These are phyloP conservation scores for Hymenochirus boettgeri DNA, from an alignment of 2,113 vertebrate genomes.

Conservation along the genomic window DNA sequence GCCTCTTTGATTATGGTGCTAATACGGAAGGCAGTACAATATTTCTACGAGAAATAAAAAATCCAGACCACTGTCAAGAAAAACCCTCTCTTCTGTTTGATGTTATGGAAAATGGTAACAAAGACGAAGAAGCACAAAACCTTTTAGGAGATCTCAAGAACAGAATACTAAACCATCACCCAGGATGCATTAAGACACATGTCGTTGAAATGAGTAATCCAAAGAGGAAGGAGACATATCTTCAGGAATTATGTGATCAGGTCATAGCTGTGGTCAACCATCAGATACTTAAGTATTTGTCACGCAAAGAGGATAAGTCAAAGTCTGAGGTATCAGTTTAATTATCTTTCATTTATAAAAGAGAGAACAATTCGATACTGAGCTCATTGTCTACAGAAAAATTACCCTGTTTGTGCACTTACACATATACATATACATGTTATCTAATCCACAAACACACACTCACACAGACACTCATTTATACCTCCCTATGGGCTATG, in stretches of 20 bases:
- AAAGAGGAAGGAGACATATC: conserved; percentile 64
- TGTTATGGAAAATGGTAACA: conserved; percentile 49
- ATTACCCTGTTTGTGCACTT: too few relatives aligned
- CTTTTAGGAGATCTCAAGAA: conserved; percentile 63
- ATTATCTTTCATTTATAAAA: neutral
- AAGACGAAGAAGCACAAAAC: conserved; percentile 60
- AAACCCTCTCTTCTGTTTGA: conserved; percentile 55
- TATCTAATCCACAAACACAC: too few relatives aligned
- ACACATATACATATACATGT: too few relatives aligned
- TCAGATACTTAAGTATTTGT: conserved; percentile 46
- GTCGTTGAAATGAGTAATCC: conserved; percentile 55
- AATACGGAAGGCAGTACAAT: conserved; percentile 46
- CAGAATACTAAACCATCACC: conserved; percentile 39
- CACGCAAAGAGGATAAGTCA: neutral
- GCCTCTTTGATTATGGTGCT: conserved; percentile 50
- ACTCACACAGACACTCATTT: too few relatives aligned
- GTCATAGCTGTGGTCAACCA: conserved; percentile 63
- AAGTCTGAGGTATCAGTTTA: conserved; percentile 8
- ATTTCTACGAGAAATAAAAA: conserved; percentile 65
- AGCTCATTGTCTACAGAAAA: too few relatives aligned
- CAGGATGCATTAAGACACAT: conserved; percentile 54
- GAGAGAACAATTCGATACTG: too few relatives aligned
- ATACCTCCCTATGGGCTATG: too few relatives aligned
- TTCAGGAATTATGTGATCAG: conserved; percentile 63
- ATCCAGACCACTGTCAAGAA: conserved; percentile 49